phyloP scores from a whole-genome alignment of 2,113 vertebrate genomes.

The Vulpes vulpes region DNA sequence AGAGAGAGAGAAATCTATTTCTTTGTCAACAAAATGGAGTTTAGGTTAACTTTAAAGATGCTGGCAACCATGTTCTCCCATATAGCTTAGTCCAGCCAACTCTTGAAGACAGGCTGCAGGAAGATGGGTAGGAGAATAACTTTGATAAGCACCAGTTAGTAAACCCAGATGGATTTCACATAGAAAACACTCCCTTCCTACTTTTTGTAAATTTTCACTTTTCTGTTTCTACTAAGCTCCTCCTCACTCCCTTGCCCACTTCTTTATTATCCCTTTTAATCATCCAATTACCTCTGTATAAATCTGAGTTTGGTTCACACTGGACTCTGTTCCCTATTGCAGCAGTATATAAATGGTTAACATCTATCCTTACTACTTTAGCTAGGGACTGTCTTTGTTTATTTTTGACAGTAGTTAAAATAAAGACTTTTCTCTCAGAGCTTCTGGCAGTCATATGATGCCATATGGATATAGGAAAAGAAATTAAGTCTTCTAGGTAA shows the following conservation, averaged over 20 bases:
- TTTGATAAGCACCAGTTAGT: accelerated
- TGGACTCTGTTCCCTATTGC: not conserved
- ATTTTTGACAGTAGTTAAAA: constrained; percentile 1
- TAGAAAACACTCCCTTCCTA: accelerated
- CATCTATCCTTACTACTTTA: not conserved
- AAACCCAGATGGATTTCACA: not conserved
- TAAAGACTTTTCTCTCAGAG: not conserved
- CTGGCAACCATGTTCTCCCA: not conserved
- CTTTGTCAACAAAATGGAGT: not conserved
- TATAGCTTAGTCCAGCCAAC: not conserved
- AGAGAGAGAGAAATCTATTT: not conserved
- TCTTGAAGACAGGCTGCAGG: not conserved
- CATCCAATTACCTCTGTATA: not conserved
- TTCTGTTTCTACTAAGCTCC: not conserved
- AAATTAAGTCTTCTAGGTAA: not conserved
- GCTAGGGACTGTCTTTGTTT: not conserved
- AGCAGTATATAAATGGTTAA: not conserved
- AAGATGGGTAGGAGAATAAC: accelerated
- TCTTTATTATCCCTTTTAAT: not conserved
- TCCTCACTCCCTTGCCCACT: not conserved
- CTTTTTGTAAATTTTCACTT: not conserved
- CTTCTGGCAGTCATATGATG: not conserved
- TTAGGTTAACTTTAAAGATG: not conserved
- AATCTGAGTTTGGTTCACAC: not conserved
- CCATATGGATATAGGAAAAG: constrained; percentile 16